A percentile compares a stretch with the other conserved stretches of the same genome.
Conservation (phyloP, 2,888 invertebrate species). For the Eupithecia pulchellata region DNA sequence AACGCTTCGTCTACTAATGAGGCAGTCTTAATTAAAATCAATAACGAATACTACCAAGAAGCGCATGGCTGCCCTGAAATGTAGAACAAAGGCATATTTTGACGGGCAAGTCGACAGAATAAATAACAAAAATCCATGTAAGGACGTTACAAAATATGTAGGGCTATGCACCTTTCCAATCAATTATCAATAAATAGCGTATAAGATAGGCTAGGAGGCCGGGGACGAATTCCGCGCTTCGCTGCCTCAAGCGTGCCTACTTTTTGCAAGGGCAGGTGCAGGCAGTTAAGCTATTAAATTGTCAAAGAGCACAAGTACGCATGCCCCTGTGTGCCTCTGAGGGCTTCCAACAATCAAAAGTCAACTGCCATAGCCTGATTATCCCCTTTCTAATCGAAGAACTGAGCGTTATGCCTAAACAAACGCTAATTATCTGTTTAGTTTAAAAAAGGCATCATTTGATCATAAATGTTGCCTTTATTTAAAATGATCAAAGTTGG, state of each 20-base stretch:
- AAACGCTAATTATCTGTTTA: too few relatives aligned
- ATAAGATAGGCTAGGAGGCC: slow-evolving; percentile 75
- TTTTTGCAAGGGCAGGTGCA: slow-evolving; percentile 84
- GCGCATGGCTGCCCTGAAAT: slow-evolving; percentile 15
- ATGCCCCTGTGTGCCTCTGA: slow-evolving; percentile 66
- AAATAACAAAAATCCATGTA: slow-evolving; percentile 58
- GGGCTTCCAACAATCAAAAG: slow-evolving; percentile 77
- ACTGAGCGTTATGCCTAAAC: not conserved
- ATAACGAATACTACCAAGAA: slow-evolving; percentile 11
- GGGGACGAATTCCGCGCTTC: slow-evolving; percentile 83
- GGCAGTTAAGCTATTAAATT: slow-evolving; percentile 84
- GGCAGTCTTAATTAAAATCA: slow-evolving; percentile 1
- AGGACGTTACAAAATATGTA: slow-evolving; percentile 65
- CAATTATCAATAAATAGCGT: slow-evolving; percentile 83
- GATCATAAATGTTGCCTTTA: too few relatives aligned
- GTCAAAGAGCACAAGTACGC: slow-evolving; percentile 79
- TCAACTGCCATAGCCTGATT: slow-evolving; percentile 53
- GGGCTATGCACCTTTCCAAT: slow-evolving; percentile 80
- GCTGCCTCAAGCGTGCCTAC: slow-evolving; percentile 80
- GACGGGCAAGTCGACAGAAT: slow-evolving; percentile 30
- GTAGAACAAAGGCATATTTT: slow-evolving; percentile 32
- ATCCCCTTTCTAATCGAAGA: slow-evolving; percentile 13
- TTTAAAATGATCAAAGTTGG: too few relatives aligned
- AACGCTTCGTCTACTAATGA: slow-evolving; percentile 1
- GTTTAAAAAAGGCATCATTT: too few relatives aligned